These are phyloP conservation scores for Spinibarbus caldwelli DNA, from an alignment of 2,797 vertebrate species.

Conservation along the genomic window DNA sequence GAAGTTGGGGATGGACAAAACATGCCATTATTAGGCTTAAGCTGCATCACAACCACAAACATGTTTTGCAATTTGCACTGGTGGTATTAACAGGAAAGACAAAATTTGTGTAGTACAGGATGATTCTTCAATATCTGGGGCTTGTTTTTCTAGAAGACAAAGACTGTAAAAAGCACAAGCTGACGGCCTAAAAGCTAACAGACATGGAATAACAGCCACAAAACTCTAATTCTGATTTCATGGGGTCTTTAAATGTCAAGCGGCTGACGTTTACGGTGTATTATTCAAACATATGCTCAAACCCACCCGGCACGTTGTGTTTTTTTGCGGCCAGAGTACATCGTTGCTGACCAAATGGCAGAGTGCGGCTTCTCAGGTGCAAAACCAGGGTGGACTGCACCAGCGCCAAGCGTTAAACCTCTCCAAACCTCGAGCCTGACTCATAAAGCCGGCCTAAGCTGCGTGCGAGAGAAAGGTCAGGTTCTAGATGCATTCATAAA, in stretches of 20 bases:
- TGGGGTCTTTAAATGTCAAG: constrained; percentile 32
- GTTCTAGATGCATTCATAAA: constrained; percentile 71
- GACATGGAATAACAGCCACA: constrained; percentile 9
- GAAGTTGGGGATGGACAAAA: not conserved
- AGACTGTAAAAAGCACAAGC: constrained; percentile 5
- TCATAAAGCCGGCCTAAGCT: constrained; percentile 57
- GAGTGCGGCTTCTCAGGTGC: constrained; percentile 48
- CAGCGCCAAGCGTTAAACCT: constrained; percentile 51
- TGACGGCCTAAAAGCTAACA: not conserved
- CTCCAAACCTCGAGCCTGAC: constrained; percentile 64
- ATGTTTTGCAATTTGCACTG: not conserved
- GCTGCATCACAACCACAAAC: not conserved
- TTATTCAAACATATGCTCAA: constrained; percentile 20
- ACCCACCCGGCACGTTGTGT: not conserved
- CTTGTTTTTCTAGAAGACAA: constrained; percentile 8
- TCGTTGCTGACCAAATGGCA: constrained; percentile 32
- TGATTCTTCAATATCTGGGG: not conserved
- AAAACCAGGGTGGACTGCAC: constrained; percentile 41
- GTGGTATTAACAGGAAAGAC: not conserved
- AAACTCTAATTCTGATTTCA: constrained; percentile 26
- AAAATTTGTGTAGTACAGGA: too few relatives aligned
- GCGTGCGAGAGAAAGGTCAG: constrained; percentile 66
- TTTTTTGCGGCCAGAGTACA: constrained; percentile 24
- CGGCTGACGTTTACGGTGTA: constrained; percentile 11
- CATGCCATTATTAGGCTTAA: not conserved